These are phyloP conservation scores for Brachionichthys hirsutus DNA, from an alignment of 2,113 vertebrate species.

Conservation along the genomic window DNA sequence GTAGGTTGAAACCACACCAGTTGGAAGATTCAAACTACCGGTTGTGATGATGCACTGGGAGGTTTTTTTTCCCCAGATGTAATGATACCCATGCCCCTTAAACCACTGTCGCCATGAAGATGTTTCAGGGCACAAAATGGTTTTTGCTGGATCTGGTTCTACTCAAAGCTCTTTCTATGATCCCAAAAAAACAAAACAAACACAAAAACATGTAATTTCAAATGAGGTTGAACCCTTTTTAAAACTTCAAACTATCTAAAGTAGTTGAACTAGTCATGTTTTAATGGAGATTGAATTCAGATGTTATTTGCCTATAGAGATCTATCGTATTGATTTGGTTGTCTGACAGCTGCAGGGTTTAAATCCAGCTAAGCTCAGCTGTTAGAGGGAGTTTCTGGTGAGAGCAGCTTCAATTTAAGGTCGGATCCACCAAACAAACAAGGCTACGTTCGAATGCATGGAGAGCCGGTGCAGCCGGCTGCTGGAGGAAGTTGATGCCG, in stretches of 20 bases:
- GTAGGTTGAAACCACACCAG: constrained; percentile 33
- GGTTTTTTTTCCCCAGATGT: constrained; percentile 16
- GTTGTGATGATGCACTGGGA: constrained; percentile 20
- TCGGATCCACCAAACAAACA: background rate
- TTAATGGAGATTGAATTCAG: no score
- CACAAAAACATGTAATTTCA: background rate
- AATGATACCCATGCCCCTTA: constrained; percentile 40
- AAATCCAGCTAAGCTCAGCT: no score
- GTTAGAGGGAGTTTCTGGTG: no score
- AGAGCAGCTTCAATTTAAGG: no score
- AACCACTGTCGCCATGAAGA: constrained; percentile 19
- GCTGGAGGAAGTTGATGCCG: background rate
- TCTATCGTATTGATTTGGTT: no score
- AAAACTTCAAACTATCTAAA: background rate
- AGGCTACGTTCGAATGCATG: background rate
- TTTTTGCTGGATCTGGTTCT: background rate
- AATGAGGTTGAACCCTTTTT: background rate
- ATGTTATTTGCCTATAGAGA: no score
- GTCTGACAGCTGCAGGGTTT: no score
- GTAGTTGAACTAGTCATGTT: no score
- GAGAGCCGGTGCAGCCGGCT: background rate
- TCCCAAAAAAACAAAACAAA: background rate
- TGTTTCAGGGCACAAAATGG: background rate
- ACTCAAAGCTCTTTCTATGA: background rate
- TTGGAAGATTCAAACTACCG: constrained; percentile 25